These are phyloP conservation scores for Muraenolepis orangiensis DNA, from an alignment of 2,797 vertebrate species.

Conservation along the genomic window DNA sequence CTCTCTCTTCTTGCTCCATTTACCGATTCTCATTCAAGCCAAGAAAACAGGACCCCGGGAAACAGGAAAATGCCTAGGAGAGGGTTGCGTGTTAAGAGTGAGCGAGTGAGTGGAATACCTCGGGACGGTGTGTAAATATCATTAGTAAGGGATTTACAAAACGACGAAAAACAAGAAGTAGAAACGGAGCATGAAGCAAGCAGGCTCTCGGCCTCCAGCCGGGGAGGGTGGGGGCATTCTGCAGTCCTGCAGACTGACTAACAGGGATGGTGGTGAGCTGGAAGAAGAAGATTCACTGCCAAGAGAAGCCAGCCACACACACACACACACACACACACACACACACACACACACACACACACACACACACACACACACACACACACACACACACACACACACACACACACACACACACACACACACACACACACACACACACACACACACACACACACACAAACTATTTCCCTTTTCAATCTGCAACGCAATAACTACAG, in stretches of 20 bases:
- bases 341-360: conserved; percentile 24
- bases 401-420: conserved; percentile 23
- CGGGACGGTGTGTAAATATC: conserved; percentile 29
- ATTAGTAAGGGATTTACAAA: conserved; percentile 9
- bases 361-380: conserved; percentile 20
- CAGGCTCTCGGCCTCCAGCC: conserved; percentile 38
- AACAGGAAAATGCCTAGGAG: conserved; percentile 40
- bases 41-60: conserved; percentile 31
- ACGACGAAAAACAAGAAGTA: conserved; percentile 5
- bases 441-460: conserved; percentile 22
- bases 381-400: conserved; percentile 15
- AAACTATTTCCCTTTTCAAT: conserved; percentile 68
- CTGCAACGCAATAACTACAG: conserved; percentile 53
- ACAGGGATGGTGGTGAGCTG: conserved; percentile 64
- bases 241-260: conserved; percentile 56
- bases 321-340: conserved; percentile 23
- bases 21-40: conserved; percentile 43
- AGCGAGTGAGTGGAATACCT: not conserved
- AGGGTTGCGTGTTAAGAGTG: conserved; percentile 15
- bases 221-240: conserved; percentile 62
- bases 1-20: conserved; percentile 18
- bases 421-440: conserved; percentile 39
- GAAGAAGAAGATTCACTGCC: conserved; percentile 57
- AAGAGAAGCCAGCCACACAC: conserved; percentile 48
- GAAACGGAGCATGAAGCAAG: conserved; percentile 21